Evolutionary conservation across 2,113 vertebrate genomes (phyloP).

Genomic region (Crotalus horridus): DNA sequence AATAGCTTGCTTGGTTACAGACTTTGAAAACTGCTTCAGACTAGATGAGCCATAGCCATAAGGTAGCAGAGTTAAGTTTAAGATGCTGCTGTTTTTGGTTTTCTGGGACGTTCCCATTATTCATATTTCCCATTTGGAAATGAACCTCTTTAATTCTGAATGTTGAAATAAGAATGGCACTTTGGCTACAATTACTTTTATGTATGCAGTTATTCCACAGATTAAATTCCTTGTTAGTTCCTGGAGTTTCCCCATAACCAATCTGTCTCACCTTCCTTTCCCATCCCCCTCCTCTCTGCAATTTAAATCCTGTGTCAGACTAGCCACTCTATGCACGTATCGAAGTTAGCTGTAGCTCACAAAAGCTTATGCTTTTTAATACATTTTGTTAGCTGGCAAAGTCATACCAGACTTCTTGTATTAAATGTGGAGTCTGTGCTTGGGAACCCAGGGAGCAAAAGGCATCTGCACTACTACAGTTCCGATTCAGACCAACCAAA

Average conservation of each 20-base stretch:
- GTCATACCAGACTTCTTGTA: background rate
- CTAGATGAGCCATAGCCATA: slow-evolving; percentile 41
- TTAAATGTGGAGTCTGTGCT: background rate
- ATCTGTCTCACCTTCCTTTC: background rate
- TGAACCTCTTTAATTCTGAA: background rate
- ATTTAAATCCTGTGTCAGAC: background rate
- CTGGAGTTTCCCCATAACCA: background rate
- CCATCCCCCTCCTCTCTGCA: background rate
- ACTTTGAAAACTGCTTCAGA: slow-evolving; percentile 64
- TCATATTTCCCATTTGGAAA: background rate
- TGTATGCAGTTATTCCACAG: no score
- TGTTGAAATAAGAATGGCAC: background rate
- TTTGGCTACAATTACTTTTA: background rate
- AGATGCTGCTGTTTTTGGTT: background rate
- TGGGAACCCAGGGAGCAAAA: background rate
- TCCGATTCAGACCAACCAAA: background rate
- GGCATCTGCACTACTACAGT: background rate
- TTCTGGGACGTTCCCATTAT: background rate
- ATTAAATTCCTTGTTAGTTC: background rate
- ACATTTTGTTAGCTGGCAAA: background rate
- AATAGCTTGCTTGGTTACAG: slow-evolving; percentile 69
- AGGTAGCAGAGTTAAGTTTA: background rate
- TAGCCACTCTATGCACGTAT: background rate
- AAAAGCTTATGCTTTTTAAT: background rate
- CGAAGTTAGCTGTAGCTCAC: background rate